Percentiles rank a stretch among this genome's conserved stretches.
Evolutionary conservation across 1,140 invertebrate genomes (phyloP).

Genomic region (Danaus plexippus): DNA sequence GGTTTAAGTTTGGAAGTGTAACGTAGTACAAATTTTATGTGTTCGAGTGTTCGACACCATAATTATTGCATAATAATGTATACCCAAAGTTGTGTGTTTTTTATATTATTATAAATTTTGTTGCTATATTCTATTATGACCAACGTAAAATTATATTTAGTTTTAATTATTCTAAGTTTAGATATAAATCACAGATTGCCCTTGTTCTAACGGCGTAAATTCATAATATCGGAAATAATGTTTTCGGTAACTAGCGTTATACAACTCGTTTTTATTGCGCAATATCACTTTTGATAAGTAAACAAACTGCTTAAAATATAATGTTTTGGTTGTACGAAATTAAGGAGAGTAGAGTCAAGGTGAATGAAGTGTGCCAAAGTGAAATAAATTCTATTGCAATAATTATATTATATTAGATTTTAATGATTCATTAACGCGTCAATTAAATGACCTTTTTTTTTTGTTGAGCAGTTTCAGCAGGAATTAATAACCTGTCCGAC

Average conservation of each 20-base stretch:
- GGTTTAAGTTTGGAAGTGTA: conserved; percentile 23
- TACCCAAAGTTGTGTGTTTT: conserved; percentile 69
- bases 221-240: conserved; percentile 13
- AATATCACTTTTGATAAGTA: conserved; percentile 2
- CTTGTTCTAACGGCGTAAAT: conserved; percentile 30
- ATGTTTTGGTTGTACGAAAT: not conserved
- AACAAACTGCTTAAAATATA: not conserved
- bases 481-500: too few species aligned
- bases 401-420: conserved; percentile 29
- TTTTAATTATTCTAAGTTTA: conserved; percentile 23
- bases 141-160: conserved; percentile 34
- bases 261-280: conserved; percentile 12
- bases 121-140: conserved; percentile 60
- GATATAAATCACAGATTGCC: conserved; percentile 8
- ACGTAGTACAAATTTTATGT: conserved; percentile 36
- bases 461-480: not conserved
- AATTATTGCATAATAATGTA: conserved; percentile 42
- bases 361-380: conserved; percentile 48
- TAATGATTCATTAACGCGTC: conserved; percentile 13
- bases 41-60: conserved; percentile 27
- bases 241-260: not conserved
- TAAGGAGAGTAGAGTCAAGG: conserved; percentile 2
- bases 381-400: conserved; percentile 41
- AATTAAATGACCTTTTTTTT: conserved; percentile 9
- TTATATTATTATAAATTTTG: conserved; percentile 62